Evolutionary conservation across 2,113 vertebrate species (phyloP), one percentile per base, ranked within the genome.

Genomic region (Rhinichthys klamathensis): DNA sequence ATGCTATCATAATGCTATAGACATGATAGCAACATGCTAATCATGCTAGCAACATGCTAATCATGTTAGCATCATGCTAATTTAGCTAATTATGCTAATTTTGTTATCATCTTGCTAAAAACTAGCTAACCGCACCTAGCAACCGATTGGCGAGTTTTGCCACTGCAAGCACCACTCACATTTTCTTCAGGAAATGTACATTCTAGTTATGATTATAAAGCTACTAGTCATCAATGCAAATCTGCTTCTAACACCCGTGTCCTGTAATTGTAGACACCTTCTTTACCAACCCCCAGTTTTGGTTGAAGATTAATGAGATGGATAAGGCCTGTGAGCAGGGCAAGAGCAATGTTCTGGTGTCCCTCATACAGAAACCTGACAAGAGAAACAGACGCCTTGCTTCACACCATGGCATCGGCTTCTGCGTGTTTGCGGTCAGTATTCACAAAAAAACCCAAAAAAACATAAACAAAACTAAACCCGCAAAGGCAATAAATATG

Each of bases 241-340:
- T 32, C 49, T 21, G 49, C 25, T 21, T 32, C 27, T 76, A 18
- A 61, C 1, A 84, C 13, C n/a, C 2, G 1, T 49, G 21, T 46
- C 6, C 6, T 61, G 73, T 74, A 60, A 92, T 88, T 86, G 87
- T 79, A 91, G 90, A 90, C 15, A 87, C 67, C 12, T 92, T 91
- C 49, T 91, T 92, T 92, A 93, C 80, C 27, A 95, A 95, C 86
- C 94, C 93, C 23, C 93, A 94, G 90, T 95, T 87, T 85, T 88
- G 87, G 11, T 15, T 95, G 46, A 89, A 63, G 51, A 44, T 94
- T 25, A 27, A 21, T 0, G 35, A 84, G 16, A 10, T 85, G 21
- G 27, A 78, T 1, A 51, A 58, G 18, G 46, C 72, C 2, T 38
- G 74, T 81, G 69, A 58, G 0, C 9, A 80, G 78, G 60, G 0